Conservation (phyloP, 2,888 invertebrate species). For the Reticulitermes lucifugus region DNA sequence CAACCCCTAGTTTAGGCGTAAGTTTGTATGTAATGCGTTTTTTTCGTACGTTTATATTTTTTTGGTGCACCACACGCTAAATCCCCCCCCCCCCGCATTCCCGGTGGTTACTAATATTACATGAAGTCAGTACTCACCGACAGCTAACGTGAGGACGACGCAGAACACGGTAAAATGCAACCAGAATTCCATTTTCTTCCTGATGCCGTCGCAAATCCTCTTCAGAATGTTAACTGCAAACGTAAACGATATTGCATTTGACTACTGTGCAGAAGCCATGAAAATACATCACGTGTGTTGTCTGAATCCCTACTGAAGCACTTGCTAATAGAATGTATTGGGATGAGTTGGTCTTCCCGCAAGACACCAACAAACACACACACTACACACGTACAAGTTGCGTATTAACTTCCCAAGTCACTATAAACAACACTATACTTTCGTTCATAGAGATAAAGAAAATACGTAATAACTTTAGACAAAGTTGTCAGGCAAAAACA, state of each 20-base stretch:
- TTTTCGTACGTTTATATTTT: too few relatives aligned
- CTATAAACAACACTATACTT: background rate
- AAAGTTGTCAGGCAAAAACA: background rate
- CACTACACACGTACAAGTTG: background rate
- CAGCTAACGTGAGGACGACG: background rate
- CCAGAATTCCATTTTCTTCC: background rate
- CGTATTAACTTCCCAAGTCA: background rate
- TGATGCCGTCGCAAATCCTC: background rate
- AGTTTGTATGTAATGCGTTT: too few relatives aligned
- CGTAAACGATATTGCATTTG: background rate
- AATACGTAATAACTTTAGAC: background rate
- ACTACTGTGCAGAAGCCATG: conserved; percentile 4
- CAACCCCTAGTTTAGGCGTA: too few relatives aligned
- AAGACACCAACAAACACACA: background rate
- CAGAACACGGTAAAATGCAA: background rate
- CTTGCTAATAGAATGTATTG: background rate
- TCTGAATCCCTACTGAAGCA: background rate
- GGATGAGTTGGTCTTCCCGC: background rate
- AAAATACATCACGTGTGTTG: background rate
- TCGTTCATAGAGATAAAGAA: background rate
- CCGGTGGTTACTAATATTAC: too few relatives aligned
- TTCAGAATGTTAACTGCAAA: background rate
- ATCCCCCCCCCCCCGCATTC: too few relatives aligned
- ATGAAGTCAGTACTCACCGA: background rate
- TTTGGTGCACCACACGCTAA: too few relatives aligned